Evolutionary conservation across 2,888 invertebrate genomes (phyloP), one percentile per base, ranked within the genome.

Genomic region (Drosophila phalerata): DNA sequence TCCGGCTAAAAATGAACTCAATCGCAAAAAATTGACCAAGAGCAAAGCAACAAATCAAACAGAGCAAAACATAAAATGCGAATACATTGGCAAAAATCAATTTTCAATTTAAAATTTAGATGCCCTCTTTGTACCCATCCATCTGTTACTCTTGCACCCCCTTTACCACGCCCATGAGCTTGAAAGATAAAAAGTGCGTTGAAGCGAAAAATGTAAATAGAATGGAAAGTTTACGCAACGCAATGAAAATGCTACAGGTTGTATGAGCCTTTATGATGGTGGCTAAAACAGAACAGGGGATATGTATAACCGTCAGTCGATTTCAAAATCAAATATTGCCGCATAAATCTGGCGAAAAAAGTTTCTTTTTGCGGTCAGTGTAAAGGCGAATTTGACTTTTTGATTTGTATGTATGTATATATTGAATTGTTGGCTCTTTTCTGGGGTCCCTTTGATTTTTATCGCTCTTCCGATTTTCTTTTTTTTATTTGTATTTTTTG

Each of bases 41-140:
- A 48, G 52, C 56, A 25, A 32, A 58, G 53, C 49, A 48, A 28
- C 40, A 55, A 73, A 37, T 40, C 74, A 77, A 74, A 71, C 77
- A 73, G 47, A 38, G 42, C 19, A 30, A 32, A 47, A 55, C 30
- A 45, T 5, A 32, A 57, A 45, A 53, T 25, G 37, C 60, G 52
- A 70, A 49, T 68, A 73, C 70, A 73, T 82, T 80, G 74, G 77
- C 62, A 77, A 82, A 85, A 85, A 87, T 87, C 85, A 85, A 87
- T 85, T 85, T 87, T 83, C 85, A 85, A 85, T 87, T 81, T 85
- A 77, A 82, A 85, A 85, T 85, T 81, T 83, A 87, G 83, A 85
- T 85, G 66, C 47, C 55, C 6, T 11, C 22, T 4, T 17, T 22
- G 15, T 10, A 47, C 19, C 38, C 32, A 6, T 47, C 17, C 43